Conservation (phyloP, 92 coral and sea anemone species). For the Zoanthus gigantus region DNA sequence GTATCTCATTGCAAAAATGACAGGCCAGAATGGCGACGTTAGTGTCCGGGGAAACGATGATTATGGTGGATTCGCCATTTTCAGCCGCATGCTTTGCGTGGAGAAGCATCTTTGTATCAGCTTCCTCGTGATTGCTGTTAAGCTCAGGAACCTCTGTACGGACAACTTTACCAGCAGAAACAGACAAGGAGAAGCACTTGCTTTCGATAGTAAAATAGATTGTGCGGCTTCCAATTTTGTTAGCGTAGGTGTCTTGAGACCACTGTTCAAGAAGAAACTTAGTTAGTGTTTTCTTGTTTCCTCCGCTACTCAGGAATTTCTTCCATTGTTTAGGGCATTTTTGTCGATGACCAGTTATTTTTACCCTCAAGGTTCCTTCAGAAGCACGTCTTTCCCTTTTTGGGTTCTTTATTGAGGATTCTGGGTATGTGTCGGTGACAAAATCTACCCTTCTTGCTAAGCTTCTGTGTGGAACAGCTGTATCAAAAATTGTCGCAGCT, state of each 20-base stretch:
- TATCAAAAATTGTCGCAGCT: slow-evolving; percentile 52
- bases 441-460: slow-evolving; percentile 66
- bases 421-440: slow-evolving; percentile 70
- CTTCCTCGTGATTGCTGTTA: slow-evolving; percentile 6
- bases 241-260: slow-evolving; percentile 55
- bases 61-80: slow-evolving; percentile 56
- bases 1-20: slow-evolving; percentile 44
- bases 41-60: slow-evolving; percentile 58
- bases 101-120: slow-evolving; percentile 58
- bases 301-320: slow-evolving; percentile 59
- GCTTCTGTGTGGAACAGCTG: slow-evolving; percentile 51
- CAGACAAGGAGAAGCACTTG: slow-evolving; percentile 59
- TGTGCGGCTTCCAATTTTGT: slow-evolving; percentile 56
- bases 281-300: slow-evolving; percentile 55
- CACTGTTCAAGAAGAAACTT: slow-evolving; percentile 62
- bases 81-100: slow-evolving; percentile 53
- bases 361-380: slow-evolving; percentile 50
- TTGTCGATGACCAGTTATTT: slow-evolving; percentile 62
- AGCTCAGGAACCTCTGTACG: slow-evolving; percentile 53
- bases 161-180: slow-evolving; percentile 56
- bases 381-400: slow-evolving; percentile 54
- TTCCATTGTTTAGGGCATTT: slow-evolving; percentile 71
- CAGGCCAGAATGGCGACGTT: slow-evolving; percentile 57
- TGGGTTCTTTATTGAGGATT: slow-evolving; percentile 60
- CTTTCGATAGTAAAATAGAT: slow-evolving; percentile 53